phyloP scores from a whole-genome alignment of 2,797 vertebrate genomes.

The Oryzias dopingdopingensis region DNA sequence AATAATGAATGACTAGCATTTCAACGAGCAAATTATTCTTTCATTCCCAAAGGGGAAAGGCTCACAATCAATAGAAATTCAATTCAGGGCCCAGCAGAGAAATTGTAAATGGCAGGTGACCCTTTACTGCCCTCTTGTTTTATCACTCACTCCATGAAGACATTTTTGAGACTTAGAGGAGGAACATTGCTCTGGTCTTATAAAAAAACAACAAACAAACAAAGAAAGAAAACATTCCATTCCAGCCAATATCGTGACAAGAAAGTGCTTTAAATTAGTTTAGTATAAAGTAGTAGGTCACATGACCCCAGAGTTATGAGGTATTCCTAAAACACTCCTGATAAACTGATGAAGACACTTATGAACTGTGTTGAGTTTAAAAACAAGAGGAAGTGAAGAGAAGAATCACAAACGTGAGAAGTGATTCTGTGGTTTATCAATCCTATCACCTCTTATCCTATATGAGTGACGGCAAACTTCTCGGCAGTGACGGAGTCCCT shows the following conservation, averaged over 20 bases:
- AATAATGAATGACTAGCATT: conserved; percentile 56
- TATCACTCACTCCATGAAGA: conserved; percentile 13
- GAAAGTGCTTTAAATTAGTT: too few species aligned
- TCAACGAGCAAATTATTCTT: conserved; percentile 29
- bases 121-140: conserved; percentile 4
- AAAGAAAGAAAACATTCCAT: not conserved
- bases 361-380: too few species aligned
- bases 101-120: conserved; percentile 19
- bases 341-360: too few species aligned
- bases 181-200: conserved; percentile 3
- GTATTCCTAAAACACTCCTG: too few species aligned
- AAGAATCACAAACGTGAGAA: too few species aligned
- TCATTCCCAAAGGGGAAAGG: conserved; percentile 25
- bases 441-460: too few species aligned
- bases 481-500: conserved; percentile 14
- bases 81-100: conserved; percentile 16
- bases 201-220: not conserved
- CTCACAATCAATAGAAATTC: conserved; percentile 35
- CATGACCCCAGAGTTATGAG: too few species aligned
- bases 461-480: conserved; percentile 29
- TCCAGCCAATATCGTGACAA: too few species aligned
- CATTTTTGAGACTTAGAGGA: not conserved
- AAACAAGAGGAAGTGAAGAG: too few species aligned
- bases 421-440: too few species aligned
- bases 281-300: too few species aligned